Evolutionary conservation across 2,888 invertebrate species (phyloP).

Genomic region (Hemithea aestivaria): DNA sequence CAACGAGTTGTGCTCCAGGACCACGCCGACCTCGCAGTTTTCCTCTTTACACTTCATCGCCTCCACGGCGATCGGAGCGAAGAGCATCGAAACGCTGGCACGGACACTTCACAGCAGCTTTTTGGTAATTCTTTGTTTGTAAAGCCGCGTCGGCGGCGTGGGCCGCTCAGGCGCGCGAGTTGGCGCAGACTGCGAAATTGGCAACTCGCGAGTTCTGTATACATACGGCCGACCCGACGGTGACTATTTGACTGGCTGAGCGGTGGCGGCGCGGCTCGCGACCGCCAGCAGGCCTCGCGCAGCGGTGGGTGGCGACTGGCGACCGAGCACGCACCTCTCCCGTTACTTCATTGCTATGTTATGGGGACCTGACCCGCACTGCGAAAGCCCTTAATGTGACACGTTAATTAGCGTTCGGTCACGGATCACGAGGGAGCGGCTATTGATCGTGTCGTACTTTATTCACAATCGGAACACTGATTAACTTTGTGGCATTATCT

Average conservation of each 20-base stretch:
- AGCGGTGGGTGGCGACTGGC: conserved; percentile 71
- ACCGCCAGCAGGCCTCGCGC: conserved; percentile 68
- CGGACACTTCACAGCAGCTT: conserved; percentile 54
- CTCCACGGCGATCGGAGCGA: conserved; percentile 75
- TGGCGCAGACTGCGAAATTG: conserved; percentile 67
- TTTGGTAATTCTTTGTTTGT: conserved; percentile 35
- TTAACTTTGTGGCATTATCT: conserved; percentile 36
- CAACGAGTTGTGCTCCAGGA: conserved; percentile 74
- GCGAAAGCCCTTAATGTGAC: conserved; percentile 52
- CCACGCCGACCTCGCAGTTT: conserved; percentile 77
- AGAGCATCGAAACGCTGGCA: conserved; percentile 72
- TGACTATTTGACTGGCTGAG: conserved; percentile 70
- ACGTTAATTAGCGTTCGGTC: conserved; percentile 45
- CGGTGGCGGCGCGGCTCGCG: conserved; percentile 39
- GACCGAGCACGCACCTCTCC: conserved; percentile 71
- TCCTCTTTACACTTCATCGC: conserved; percentile 80
- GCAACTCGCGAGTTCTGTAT: conserved; percentile 57
- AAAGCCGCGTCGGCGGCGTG: conserved; percentile 48
- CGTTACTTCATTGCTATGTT: conserved; percentile 75
- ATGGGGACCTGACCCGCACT: conserved; percentile 68
- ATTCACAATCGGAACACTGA: conserved; percentile 13
- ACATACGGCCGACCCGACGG: conserved; percentile 64
- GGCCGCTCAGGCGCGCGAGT: conserved; percentile 58
- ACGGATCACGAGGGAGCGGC: conserved; percentile 19
- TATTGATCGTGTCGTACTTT: conserved; percentile 7